phyloP scores from a whole-genome alignment of 2,797 vertebrate genomes.

The Sebastes trivittatus region DNA sequence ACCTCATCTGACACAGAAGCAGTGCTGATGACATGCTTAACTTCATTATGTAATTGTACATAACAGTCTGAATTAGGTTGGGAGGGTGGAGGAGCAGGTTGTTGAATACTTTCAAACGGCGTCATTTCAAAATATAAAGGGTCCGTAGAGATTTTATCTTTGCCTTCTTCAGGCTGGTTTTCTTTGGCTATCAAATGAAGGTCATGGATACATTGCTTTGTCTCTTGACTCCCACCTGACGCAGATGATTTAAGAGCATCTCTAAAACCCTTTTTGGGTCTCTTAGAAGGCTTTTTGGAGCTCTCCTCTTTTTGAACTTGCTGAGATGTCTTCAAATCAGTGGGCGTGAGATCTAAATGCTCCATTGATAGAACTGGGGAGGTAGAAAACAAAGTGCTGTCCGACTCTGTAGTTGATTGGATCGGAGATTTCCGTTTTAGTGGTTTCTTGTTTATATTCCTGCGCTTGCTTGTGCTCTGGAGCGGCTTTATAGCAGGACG shows the following conservation, averaged over 20 bases:
- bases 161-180: background rate
- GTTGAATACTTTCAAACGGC: slow-evolving; percentile 11
- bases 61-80: background rate
- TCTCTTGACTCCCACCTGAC: background rate
- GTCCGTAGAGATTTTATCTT: background rate
- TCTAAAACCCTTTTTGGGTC: slow-evolving; percentile 30
- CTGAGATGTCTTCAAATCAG: background rate
- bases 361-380: background rate
- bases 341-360: background rate
- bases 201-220: background rate
- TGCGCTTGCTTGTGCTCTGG: background rate
- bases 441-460: slow-evolving; percentile 22
- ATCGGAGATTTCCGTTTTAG: slow-evolving; percentile 52
- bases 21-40: rapidly evolving
- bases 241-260: background rate
- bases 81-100: background rate
- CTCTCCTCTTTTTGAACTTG: background rate
- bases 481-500: slow-evolving; percentile 20
- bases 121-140: slow-evolving; percentile 63
- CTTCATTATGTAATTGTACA: background rate
- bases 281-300: slow-evolving; percentile 31
- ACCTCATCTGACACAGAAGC: background rate
- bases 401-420: background rate
- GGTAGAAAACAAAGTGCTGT: slow-evolving; percentile 9
- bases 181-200: slow-evolving; percentile 18